Base-by-base conservation (phyloP, 1,140 invertebrate genomes). In the Bicyclus anynana region DNA sequence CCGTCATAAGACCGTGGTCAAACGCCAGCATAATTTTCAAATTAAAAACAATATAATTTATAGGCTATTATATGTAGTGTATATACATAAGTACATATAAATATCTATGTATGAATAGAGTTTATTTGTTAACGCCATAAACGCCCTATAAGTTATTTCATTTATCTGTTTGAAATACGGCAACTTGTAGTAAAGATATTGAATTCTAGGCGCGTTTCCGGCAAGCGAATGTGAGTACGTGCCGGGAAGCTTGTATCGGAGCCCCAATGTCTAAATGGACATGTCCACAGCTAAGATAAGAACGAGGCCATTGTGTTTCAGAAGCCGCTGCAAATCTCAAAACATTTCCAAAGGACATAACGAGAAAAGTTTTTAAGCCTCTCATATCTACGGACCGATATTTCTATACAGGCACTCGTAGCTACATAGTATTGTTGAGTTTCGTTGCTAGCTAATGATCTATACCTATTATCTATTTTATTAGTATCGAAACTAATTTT, bases 281-380 rank as follows among this genome's bases (percentile, higher is more conserved):
- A 10, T 38, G 37, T 38, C 37, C 37, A 38, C 37, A 38, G 16
- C 13, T 38, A 38, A 38, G 37, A 38, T 38, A 38, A 38, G 37
- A 38, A 38, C 13, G 16, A 38, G 37, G 37, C 37, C 37, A 38
- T 38, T 38, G 37, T 38, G 16, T 10, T 10, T 38, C 16, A 38
- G 5, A 38, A 38, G 37, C 37, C 37, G 37, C 37, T 16, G 37
- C 13, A 38, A 38, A 38, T 38, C 37, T 38, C 13, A 38, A n/a
- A 38, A 38, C 37, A 38, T 38, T 14, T 38, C 37, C 37, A 16
- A 38, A 38, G 37, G 37, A 38, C 37, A 38, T 38, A 38, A 38
- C 37, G 37, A 38, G 37, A 38, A 38, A 38, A 38, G 13, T 38
- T 23, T 38, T 38, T 16, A 38, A 38, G 37, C 37, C 37, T 38